Base-by-base conservation (phyloP, 2,113 vertebrate species). In the Bagarius yarrelli region DNA sequence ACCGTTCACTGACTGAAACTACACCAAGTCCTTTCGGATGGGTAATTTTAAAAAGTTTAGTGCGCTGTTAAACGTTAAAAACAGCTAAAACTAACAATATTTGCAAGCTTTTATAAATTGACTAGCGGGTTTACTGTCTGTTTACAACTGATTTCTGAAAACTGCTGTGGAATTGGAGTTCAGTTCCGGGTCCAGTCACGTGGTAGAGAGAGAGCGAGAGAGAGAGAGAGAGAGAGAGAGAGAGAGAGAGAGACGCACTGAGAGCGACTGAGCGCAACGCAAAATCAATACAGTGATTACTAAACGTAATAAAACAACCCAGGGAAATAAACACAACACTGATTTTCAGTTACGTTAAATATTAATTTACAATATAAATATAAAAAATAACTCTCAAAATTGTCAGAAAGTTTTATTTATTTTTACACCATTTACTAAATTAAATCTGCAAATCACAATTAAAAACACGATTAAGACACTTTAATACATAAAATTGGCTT, bases 101-200 rank as follows among this genome's bases (percentile, higher is more conserved):
- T 19, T 25, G 1, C 18, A 52, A 69, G 21, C 8, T 34, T 23
- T n/a, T 16, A 55, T 9, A 59, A 19, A 1, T 5, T 52, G n/a
- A 71, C 67, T 13, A 52, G 3, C 12, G 40, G 0, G 1, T 8
- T 6, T 32, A 13, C 50, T 14, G 11, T 0, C 50, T 9, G 50
- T 72, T 75, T 69, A 47, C 69, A 14, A 2, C 25, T 23, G 70
- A 11, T 5, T 15, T 53, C 19, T 32, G 32, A 55, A 53, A 72
- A 72, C 70, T 55, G 70, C 70, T 18, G 27, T 73, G 70, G 50
- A 73, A 32, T 36, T 44, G 1, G 27, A 73, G 67, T 87, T 76
- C 11, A 83, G 80, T 90, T 90, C 89, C 87, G 88, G 81, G 69
- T 88, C n/a, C 13, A 1, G 13, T 88, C 86, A 90, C 82, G 47